These are phyloP conservation scores for Nomada fabriciana DNA, from an alignment of 2,888 invertebrate species.

Conservation along the genomic window DNA sequence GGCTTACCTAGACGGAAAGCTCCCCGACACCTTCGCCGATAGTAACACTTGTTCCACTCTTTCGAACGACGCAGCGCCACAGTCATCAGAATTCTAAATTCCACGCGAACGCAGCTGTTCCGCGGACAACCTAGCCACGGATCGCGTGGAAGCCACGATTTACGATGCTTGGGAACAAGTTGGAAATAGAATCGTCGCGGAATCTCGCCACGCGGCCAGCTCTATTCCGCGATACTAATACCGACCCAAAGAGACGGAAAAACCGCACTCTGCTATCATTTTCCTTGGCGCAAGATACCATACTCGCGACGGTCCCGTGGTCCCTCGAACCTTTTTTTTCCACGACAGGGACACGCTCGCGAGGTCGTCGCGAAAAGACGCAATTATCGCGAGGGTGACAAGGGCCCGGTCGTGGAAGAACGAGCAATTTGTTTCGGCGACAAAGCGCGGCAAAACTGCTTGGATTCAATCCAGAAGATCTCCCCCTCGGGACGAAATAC, in stretches of 20 bases:
- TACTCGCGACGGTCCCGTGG: neutral
- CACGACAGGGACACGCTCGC: slow-evolving; percentile 27
- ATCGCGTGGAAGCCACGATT: slow-evolving; percentile 32
- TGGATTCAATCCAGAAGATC: slow-evolving; percentile 73
- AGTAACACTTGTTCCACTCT: neutral
- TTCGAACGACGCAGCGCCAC: neutral
- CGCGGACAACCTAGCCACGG: slow-evolving; percentile 5
- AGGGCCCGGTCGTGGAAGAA: slow-evolving; percentile 48
- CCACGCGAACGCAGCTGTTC: slow-evolving; percentile 42
- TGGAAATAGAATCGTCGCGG: slow-evolving; percentile 52
- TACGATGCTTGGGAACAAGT: slow-evolving; percentile 50
- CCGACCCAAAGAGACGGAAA: slow-evolving; percentile 5
- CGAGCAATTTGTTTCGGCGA: slow-evolving; percentile 78
- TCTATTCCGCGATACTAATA: slow-evolving; percentile 43
- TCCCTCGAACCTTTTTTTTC: slow-evolving; percentile 48
- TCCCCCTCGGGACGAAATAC: slow-evolving; percentile 29
- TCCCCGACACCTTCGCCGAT: slow-evolving; percentile 14
- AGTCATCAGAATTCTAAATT: slow-evolving; percentile 52
- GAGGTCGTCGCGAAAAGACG: slow-evolving; percentile 43
- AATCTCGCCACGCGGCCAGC: slow-evolving; percentile 29
- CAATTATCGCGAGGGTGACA: slow-evolving; percentile 60
- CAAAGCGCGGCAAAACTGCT: slow-evolving; percentile 78
- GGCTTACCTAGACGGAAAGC: neutral
- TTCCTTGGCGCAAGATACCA: no score
- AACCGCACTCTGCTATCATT: neutral